phyloP scores from a whole-genome alignment of 2,113 vertebrate species.

The Callaeas wilsoni region DNA sequence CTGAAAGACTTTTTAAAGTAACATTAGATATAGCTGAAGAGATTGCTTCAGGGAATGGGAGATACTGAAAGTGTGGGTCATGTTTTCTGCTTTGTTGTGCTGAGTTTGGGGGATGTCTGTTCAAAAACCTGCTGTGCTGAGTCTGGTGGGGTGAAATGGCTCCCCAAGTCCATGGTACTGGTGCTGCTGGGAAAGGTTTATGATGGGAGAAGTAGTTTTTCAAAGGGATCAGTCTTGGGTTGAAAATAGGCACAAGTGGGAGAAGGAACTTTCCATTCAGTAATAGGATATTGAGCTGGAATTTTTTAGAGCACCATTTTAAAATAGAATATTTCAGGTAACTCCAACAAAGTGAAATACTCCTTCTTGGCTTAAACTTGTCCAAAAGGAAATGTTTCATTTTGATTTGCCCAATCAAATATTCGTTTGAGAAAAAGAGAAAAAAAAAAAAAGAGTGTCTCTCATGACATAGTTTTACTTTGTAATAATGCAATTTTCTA shows the following conservation, averaged over 20 bases:
- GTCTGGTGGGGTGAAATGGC: not conserved
- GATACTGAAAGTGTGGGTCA: rapidly evolving
- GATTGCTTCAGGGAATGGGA: not conserved
- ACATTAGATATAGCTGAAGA: not conserved
- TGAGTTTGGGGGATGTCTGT: not conserved
- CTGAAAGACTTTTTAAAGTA: not conserved
- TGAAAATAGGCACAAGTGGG: not conserved
- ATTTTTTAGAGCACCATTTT: not conserved
- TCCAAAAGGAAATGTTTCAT: not conserved
- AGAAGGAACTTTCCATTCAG: not conserved
- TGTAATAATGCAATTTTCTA: not conserved
- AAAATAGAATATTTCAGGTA: not conserved
- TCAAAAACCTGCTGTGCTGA: not conserved
- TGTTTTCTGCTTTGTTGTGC: not conserved
- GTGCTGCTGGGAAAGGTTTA: not conserved
- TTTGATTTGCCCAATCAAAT: not conserved
- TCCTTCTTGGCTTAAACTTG: not conserved
- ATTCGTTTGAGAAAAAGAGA: rapidly evolving
- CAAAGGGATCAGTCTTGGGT: not conserved
- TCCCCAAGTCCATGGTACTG: not conserved
- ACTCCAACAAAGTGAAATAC: not conserved
- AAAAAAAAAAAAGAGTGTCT: not conserved
- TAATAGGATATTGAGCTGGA: not conserved
- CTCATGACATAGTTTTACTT: not conserved
- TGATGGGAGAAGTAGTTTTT: not conserved